Evolutionary conservation across 2,797 vertebrate species (phyloP).

Genomic region (Cercopithecus hamlyni): DNA sequence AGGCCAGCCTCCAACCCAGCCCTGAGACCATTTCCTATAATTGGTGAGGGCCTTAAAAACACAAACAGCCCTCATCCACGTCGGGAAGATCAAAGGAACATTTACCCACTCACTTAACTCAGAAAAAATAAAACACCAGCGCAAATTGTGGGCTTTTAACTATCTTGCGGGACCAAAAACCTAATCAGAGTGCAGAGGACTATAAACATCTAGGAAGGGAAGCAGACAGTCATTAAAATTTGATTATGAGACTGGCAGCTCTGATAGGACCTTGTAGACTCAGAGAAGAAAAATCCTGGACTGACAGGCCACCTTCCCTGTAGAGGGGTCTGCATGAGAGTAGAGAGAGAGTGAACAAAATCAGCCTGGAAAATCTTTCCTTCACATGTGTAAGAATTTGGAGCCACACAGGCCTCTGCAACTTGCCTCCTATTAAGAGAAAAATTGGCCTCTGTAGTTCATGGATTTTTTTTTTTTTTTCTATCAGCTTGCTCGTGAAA

Average conservation of each 20-base stretch:
- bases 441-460: not conserved
- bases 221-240: constrained; percentile 77
- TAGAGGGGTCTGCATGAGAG: not conserved
- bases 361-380: not conserved
- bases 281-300: constrained; percentile 20
- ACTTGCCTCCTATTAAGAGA: not conserved
- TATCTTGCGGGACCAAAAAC: constrained; percentile 71
- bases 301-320: constrained; percentile 36
- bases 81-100: constrained; percentile 76
- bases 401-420: not conserved
- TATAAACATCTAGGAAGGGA: constrained; percentile 73
- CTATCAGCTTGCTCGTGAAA: not conserved
- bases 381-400: not conserved
- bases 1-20: constrained; percentile 64
- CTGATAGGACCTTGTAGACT: constrained; percentile 44
- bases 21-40: constrained; percentile 62
- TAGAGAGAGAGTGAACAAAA: not conserved
- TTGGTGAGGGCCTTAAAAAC: constrained; percentile 74
- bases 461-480: not conserved
- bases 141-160: constrained; percentile 75
- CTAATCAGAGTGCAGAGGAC: constrained; percentile 65
- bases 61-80: constrained; percentile 70
- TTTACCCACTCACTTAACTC: constrained; percentile 73
- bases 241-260: constrained; percentile 72
- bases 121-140: constrained; percentile 68